Conservation (phyloP, 1,140 invertebrate genomes). For the Aphaenogaster floridana region DNA sequence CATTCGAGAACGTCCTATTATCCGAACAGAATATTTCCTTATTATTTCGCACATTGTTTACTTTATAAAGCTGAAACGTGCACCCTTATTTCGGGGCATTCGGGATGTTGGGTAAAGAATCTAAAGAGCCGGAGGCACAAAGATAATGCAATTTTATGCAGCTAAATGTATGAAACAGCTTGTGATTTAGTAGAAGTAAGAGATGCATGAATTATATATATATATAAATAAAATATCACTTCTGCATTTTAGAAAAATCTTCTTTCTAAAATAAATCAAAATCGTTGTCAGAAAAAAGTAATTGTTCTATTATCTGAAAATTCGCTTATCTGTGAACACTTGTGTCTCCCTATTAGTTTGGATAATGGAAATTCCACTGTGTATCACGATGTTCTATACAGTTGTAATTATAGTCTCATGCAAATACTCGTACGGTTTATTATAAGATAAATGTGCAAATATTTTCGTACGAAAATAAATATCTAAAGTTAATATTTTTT, state of each 20-base stretch:
- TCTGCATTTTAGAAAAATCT: background rate
- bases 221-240: background rate
- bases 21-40: constrained; percentile 32
- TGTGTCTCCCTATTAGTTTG: constrained; percentile 16
- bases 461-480: background rate
- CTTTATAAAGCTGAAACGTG: background rate
- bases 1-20: constrained; percentile 9
- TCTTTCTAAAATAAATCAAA: background rate
- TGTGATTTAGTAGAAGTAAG: background rate
- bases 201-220: background rate
- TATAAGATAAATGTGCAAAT: constrained; percentile 10
- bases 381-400: constrained; percentile 7
- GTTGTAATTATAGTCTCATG: constrained; percentile 26
- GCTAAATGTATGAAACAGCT: background rate
- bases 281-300: background rate
- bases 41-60: constrained; percentile 25
- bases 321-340: constrained; percentile 29
- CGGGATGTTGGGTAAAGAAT: background rate
- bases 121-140: background rate
- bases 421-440: background rate
- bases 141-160: constrained; percentile 37
- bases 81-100: background rate
- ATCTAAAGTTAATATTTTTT: background rate
- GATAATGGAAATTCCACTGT: constrained; percentile 29
- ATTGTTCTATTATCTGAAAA: constrained; percentile 9